phyloP scores from a whole-genome alignment of 2,797 vertebrate species.

The Hemitrygon akajei region DNA sequence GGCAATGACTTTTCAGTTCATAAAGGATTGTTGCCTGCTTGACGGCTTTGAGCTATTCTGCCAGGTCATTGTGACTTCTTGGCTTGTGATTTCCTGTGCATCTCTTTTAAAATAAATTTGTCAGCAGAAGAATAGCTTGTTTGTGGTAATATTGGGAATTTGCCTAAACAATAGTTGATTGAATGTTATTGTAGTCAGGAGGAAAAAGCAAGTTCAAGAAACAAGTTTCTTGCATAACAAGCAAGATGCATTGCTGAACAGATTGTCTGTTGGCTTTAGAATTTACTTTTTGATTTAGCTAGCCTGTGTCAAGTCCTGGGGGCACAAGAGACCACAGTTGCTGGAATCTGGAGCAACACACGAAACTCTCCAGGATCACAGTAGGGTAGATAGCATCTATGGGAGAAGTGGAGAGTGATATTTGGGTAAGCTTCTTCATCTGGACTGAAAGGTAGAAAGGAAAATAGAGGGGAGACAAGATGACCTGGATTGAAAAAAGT shows the following conservation, averaged over 20 bases:
- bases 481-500: no score
- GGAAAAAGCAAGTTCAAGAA: background rate
- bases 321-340: no score
- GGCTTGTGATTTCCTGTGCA: background rate
- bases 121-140: no score
- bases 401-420: no score
- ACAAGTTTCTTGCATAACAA: background rate
- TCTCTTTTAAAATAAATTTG: background rate
- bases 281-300: background rate
- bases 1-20: background rate
- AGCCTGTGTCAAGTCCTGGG: background rate
- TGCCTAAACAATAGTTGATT: background rate
- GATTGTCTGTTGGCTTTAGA: background rate
- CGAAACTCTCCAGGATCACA: no score
- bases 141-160: background rate
- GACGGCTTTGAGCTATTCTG: background rate
- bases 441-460: no score
- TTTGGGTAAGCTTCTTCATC: no score
- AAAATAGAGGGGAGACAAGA: no score
- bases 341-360: no score
- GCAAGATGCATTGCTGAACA: background rate
- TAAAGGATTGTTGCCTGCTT: background rate
- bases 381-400: no score
- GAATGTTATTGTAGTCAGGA: background rate
- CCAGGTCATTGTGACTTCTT: background rate